A percentile compares a stretch with the other conserved stretches of the same genome.
Evolutionary conservation across 2,797 vertebrate genomes (phyloP).

Genomic region (Syngnathus acus): DNA sequence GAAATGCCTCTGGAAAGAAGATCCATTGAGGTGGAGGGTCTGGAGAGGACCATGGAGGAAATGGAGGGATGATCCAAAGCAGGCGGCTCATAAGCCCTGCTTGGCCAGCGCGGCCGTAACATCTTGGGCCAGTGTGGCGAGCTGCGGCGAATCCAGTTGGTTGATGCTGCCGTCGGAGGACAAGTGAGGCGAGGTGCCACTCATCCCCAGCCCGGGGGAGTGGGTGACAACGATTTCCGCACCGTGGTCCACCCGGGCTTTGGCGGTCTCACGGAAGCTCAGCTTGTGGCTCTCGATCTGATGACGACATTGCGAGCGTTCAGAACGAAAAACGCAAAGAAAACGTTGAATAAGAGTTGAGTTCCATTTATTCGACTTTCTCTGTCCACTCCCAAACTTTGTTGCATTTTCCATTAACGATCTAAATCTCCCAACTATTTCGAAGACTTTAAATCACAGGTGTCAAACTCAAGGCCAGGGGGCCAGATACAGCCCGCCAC

Average conservation of each 20-base stretch:
- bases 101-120: constrained; percentile 92
- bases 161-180: constrained; percentile 90
- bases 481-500: too few relatives aligned
- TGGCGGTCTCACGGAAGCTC: constrained; percentile 84
- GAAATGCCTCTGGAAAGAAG: constrained; percentile 35
- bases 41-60: constrained; percentile 17
- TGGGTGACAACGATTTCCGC: constrained; percentile 85
- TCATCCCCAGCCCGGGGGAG: constrained; percentile 76
- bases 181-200: constrained; percentile 80
- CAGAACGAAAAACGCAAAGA: neutral
- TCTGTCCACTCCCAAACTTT: neutral
- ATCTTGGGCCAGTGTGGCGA: constrained; percentile 89
- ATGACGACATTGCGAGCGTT: neutral
- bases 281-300: constrained; percentile 96
- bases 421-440: neutral
- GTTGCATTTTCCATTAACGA: neutral
- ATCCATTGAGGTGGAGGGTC: constrained; percentile 19
- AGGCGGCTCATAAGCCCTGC: constrained; percentile 85
- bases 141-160: constrained; percentile 87
- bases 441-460: too few relatives aligned
- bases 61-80: constrained; percentile 4
- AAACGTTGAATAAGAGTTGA: too few relatives aligned
- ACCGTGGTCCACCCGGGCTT: constrained; percentile 90
- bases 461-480: too few relatives aligned
- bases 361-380: too few relatives aligned